These are phyloP conservation scores for Myodes glareolus DNA, from an alignment of 2,113 vertebrate species.

Conservation along the genomic window DNA sequence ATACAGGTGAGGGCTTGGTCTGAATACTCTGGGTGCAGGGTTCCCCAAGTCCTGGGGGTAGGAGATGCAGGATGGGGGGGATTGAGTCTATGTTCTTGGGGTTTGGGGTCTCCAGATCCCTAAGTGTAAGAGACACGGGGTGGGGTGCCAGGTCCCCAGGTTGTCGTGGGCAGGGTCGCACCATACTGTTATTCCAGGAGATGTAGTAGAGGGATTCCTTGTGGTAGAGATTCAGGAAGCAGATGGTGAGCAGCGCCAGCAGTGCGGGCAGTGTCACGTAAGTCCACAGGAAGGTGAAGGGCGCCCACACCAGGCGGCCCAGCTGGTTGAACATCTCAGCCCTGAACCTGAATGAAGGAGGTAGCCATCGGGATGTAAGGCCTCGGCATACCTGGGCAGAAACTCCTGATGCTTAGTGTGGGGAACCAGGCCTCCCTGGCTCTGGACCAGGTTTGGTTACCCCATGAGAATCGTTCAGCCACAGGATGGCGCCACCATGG, in stretches of 20 bases:
- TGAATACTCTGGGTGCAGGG: no score
- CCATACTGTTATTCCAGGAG: slow-evolving; percentile 85
- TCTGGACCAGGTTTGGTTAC: background rate
- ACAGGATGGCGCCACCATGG: fast-evolving
- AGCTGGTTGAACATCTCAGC: slow-evolving; percentile 87
- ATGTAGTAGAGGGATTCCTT: slow-evolving; percentile 79
- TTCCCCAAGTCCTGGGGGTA: background rate
- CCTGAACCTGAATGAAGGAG: slow-evolving; percentile 84
- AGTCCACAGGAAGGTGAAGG: slow-evolving; percentile 90
- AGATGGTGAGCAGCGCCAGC: slow-evolving; percentile 87
- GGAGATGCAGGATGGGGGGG: background rate
- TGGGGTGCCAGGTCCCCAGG: background rate
- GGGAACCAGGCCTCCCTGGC: background rate
- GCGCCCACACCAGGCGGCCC: slow-evolving; percentile 82
- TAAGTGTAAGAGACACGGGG: background rate
- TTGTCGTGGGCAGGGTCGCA: background rate
- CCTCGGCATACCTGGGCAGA: background rate
- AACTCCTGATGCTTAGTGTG: no score
- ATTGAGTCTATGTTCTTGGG: background rate
- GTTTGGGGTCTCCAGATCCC: background rate
- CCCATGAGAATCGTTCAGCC: no score
- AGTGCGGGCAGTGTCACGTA: slow-evolving; percentile 87
- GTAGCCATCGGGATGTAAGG: background rate
- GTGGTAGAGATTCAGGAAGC: slow-evolving; percentile 81
- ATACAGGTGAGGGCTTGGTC: background rate